phyloP scores from a whole-genome alignment of 2,888 invertebrate species.

The Cryptophagus acutangulus region DNA sequence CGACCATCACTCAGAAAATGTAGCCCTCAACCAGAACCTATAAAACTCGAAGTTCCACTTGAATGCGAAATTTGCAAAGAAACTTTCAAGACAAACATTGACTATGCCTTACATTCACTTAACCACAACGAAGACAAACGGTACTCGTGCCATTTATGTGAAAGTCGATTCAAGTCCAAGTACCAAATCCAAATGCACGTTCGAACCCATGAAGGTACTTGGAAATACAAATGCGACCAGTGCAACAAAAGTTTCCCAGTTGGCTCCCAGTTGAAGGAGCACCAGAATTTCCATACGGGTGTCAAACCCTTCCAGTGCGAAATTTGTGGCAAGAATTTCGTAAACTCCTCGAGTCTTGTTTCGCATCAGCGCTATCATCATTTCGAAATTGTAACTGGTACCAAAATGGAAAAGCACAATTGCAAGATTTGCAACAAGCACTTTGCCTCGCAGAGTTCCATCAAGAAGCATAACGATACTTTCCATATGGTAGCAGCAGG shows the following conservation, averaged over 20 bases:
- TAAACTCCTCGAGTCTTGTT: constrained; percentile 48
- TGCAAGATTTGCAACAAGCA: constrained; percentile 50
- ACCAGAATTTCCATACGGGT: constrained; percentile 36
- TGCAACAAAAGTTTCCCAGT: constrained; percentile 36
- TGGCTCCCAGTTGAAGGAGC: constrained; percentile 34
- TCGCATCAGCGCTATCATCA: constrained; percentile 45
- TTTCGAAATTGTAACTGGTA: constrained; percentile 43
- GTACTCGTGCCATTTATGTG: constrained; percentile 38
- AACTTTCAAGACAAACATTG: constrained; percentile 36
- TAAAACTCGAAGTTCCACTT: constrained; percentile 37
- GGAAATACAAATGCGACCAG: constrained; percentile 40
- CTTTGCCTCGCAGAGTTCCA: constrained; percentile 39
- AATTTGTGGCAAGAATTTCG: constrained; percentile 50
- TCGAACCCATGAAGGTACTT: constrained; percentile 45
- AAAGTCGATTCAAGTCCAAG: constrained; percentile 35
- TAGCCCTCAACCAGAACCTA: too few relatives aligned
- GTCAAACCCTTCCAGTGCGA: constrained; percentile 51
- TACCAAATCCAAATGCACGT: constrained; percentile 42
- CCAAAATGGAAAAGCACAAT: constrained; percentile 38
- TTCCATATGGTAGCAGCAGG: constrained; percentile 41
- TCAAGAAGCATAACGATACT: constrained; percentile 42
- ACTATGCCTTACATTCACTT: constrained; percentile 33
- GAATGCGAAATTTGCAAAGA: constrained; percentile 38
- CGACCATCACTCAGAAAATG: background rate
- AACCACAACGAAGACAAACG: constrained; percentile 27